A percentile compares a stretch with the other conserved stretches of the same genome.
phyloP scores from a whole-genome alignment of 2,797 vertebrate genomes.

The Pseudochirops cupreus region DNA sequence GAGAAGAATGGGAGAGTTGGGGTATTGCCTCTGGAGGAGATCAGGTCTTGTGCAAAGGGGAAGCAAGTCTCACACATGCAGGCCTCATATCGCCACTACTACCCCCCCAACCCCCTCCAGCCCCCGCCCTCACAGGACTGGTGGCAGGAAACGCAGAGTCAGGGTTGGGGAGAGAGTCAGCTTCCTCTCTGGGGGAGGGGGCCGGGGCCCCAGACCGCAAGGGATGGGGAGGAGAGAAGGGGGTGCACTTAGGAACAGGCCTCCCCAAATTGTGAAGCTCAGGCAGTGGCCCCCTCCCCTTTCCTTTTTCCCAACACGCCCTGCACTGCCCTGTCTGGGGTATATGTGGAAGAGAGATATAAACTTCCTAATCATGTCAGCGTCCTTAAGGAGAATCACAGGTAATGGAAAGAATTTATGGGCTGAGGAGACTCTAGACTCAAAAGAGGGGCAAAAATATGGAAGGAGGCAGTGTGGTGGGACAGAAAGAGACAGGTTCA shows the following conservation, averaged over 20 bases:
- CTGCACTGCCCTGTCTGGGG: background rate
- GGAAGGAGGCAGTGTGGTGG: background rate
- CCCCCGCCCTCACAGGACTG: background rate
- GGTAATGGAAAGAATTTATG: background rate
- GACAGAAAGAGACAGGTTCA: background rate
- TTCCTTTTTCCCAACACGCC: background rate
- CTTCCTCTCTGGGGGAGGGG: slow-evolving; percentile 74
- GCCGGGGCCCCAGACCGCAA: slow-evolving; percentile 75
- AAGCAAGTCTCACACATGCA: slow-evolving; percentile 29
- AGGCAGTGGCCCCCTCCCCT: background rate
- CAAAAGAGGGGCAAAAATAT: background rate
- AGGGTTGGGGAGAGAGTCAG: slow-evolving; percentile 74
- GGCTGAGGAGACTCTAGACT: background rate
- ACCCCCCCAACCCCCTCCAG: slow-evolving; percentile 60
- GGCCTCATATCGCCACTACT: slow-evolving; percentile 19
- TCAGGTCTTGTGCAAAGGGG: slow-evolving; percentile 74
- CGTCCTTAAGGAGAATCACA: background rate
- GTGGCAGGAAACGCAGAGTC: slow-evolving; percentile 82
- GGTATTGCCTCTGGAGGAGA: background rate
- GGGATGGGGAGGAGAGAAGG: slow-evolving; percentile 64
- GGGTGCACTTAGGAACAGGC: slow-evolving; percentile 56
- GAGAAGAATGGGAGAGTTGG: background rate
- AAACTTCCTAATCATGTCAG: background rate
- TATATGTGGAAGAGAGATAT: background rate
- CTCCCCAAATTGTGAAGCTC: slow-evolving; percentile 37